Conservation (phyloP, 2,113 vertebrate species). For the Irena cyanogastra region DNA sequence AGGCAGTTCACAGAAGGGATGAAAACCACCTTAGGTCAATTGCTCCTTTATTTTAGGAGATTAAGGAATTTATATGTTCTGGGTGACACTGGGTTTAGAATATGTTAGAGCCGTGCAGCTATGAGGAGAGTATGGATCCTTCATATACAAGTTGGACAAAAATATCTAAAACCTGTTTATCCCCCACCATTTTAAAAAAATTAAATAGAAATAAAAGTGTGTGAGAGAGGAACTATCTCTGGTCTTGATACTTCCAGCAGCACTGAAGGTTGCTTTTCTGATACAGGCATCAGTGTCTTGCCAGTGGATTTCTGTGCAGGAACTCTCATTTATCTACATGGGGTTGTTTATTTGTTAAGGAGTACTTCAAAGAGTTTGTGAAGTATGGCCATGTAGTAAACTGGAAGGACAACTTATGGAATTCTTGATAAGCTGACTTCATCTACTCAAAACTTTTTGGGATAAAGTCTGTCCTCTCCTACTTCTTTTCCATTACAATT, state of each 20-base stretch:
- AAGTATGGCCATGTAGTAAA: not conserved
- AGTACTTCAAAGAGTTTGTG: not conserved
- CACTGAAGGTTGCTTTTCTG: not conserved
- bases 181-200: no score
- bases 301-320: not conserved
- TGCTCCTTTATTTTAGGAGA: not conserved
- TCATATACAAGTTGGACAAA: not conserved
- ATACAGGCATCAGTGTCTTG: not conserved
- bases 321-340: not conserved
- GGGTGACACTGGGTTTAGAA: not conserved
- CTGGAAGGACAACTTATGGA: not conserved
- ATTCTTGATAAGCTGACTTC: not conserved
- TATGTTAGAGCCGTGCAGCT: not conserved
- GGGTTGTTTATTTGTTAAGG: not conserved
- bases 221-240: not conserved
- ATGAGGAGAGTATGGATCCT: not conserved
- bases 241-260: not conserved
- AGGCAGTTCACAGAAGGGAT: not conserved
- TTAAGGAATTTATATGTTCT: not conserved
- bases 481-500: not conserved
- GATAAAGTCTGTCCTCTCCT: not conserved
- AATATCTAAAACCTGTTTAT: not conserved
- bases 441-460: not conserved
- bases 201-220: not conserved
- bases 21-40: not conserved